Evolutionary conservation across 2,888 invertebrate genomes (phyloP), one percentile per base, ranked within the genome.

Genomic region (Clusia tigrina): DNA sequence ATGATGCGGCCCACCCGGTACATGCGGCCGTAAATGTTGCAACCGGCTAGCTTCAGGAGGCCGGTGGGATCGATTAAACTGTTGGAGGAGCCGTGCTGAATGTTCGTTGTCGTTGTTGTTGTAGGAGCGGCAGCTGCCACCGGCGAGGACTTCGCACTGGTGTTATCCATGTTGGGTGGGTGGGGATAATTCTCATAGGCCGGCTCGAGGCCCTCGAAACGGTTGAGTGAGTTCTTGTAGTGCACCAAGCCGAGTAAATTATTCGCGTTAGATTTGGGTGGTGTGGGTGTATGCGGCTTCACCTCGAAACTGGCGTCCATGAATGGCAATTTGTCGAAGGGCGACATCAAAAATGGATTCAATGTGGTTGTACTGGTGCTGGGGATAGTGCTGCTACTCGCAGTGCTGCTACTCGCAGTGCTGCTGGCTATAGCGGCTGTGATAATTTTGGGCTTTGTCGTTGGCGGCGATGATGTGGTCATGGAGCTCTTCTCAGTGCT

Each of bases 21-120:
- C 91, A 94, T 94, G 68, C 91, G 87, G 5, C 95, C 95, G 76
- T 94, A 94, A 73, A 95, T 94, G 83, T 95, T 95, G 79, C 95
- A 95, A 1, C 94, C 94, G 12, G 93, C 93, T 66, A 94, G 81
- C 82, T 93, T 94, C 52, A 92, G 83, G 57, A 90, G 82, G 37
- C 90, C 89, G 15, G 86, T 82, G 53, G 80, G 76, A 70, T 78
- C 78, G 64, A 77, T 77, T 67, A 80, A 68, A 65, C 70, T 76
- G 60, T 73, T 76, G 48, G 69, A 60, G 18, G 57, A 55, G 23
- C 46, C 53, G 26, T 17, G 52, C 59, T 46, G 22, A 23, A 15
- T 2, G 52, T 15, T 24, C 42, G 42, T 6, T 48, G 54, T 42
- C 54, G 69, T 51, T 9, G 67, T 58, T 24, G 66, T 42, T 56